phyloP scores from a whole-genome alignment of 1,140 invertebrate species.

The Caenorhabditis brenneri region DNA sequence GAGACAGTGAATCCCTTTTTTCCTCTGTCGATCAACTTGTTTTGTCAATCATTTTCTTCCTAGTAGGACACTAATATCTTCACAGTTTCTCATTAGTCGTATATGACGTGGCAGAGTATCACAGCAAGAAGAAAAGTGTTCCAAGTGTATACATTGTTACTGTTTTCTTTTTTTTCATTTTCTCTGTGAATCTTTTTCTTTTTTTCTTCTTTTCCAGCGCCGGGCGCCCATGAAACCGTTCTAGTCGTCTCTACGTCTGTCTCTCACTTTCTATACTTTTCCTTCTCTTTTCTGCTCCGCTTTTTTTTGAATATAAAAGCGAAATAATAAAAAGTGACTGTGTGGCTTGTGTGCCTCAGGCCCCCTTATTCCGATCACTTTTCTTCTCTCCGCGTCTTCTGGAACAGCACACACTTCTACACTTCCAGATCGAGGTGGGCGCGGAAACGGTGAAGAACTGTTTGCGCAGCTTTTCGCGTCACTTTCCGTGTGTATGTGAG shows the following conservation, averaged over 20 bases:
- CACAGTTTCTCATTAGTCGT: not conserved
- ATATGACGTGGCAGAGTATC: not conserved
- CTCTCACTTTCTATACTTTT: conserved; percentile 17
- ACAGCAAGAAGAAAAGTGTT: not conserved
- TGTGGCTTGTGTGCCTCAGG: conserved; percentile 33
- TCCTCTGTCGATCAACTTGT: not conserved
- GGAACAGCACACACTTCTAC: conserved; percentile 31
- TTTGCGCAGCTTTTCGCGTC: conserved; percentile 42
- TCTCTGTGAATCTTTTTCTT: not conserved
- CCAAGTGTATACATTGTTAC: conserved; percentile 36
- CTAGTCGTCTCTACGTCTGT: not conserved
- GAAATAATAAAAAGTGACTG: conserved; percentile 43
- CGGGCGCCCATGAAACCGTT: conserved; percentile 29
- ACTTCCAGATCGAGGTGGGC: conserved; percentile 39
- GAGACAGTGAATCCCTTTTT: conserved; percentile 5
- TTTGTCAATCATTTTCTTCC: not conserved
- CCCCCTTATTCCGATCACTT: conserved; percentile 15
- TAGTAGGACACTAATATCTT: not conserved
- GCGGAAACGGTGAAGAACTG: conserved; percentile 20
- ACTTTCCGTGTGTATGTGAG: conserved; percentile 32
- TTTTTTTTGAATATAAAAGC: conserved; percentile 44
- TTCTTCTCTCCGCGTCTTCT: conserved; percentile 40
- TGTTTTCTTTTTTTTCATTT: not conserved
- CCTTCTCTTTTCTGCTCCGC: conserved; percentile 21
- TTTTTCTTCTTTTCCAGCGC: not conserved